A percentile compares a stretch with the other conserved stretches of the same genome.
Evolutionary conservation across 2,113 vertebrate species (phyloP).

Genomic region (Colossoma macropomum): DNA sequence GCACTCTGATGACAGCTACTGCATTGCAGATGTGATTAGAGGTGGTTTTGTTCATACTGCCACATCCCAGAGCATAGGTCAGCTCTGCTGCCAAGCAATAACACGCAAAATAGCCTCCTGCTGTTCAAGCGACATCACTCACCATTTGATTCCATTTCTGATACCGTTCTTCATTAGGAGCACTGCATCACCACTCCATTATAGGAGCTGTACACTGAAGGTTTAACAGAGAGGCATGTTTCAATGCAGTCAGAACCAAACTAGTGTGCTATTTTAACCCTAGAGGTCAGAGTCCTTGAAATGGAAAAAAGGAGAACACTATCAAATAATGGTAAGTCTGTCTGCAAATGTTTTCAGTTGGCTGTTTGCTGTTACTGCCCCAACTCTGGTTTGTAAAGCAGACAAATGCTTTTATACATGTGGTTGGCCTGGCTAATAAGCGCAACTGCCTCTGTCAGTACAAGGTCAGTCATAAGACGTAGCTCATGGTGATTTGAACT

Average conservation of each 20-base stretch:
- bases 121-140: slow-evolving; percentile 35
- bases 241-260: slow-evolving; percentile 28
- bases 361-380: slow-evolving; percentile 33
- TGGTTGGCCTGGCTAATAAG: slow-evolving; percentile 47
- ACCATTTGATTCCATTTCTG: slow-evolving; percentile 36
- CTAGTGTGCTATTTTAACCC: slow-evolving; percentile 26
- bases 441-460: slow-evolving; percentile 14
- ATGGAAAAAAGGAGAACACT: slow-evolving; percentile 18
- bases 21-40: slow-evolving; percentile 68
- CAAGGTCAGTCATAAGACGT: slow-evolving; percentile 42
- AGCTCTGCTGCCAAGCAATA: slow-evolving; percentile 33
- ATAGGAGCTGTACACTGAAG: slow-evolving; percentile 9
- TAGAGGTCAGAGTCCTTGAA: slow-evolving; percentile 39
- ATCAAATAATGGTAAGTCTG: slow-evolving; percentile 26
- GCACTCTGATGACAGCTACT: slow-evolving; percentile 50
- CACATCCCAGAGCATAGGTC: slow-evolving; percentile 50
- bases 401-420: slow-evolving; percentile 26
- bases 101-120: slow-evolving; percentile 46
- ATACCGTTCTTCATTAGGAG: slow-evolving; percentile 34
- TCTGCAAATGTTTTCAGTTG: slow-evolving; percentile 28
- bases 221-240: neutral
- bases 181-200: neutral
- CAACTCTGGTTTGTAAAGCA: slow-evolving; percentile 36
- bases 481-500: slow-evolving; percentile 25
- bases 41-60: slow-evolving; percentile 43